These are phyloP conservation scores for Rhinogobius similis DNA, from an alignment of 2,113 vertebrate species.

Conservation along the genomic window DNA sequence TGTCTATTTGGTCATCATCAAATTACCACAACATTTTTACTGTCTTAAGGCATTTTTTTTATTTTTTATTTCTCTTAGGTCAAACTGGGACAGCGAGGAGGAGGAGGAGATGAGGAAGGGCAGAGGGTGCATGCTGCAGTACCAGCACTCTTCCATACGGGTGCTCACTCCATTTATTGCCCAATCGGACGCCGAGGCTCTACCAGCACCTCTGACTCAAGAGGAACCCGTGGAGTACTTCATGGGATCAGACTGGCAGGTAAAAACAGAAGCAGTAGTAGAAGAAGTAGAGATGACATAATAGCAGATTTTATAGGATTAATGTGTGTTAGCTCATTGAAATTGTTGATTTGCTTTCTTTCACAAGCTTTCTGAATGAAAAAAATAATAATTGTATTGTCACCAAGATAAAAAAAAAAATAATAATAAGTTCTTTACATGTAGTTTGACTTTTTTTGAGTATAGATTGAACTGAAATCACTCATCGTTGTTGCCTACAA, in stretches of 20 bases:
- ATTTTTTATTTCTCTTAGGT: constrained; percentile 64
- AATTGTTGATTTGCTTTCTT: too few relatives aligned
- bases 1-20: too few relatives aligned
- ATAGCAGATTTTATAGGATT: neutral
- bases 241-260: constrained; percentile 90
- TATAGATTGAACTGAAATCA: too few relatives aligned
- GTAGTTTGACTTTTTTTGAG: too few relatives aligned
- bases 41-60: neutral
- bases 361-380: too few relatives aligned
- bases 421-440: too few relatives aligned
- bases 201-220: constrained; percentile 43
- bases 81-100: constrained; percentile 87
- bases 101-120: constrained; percentile 86
- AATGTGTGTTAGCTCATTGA: too few relatives aligned
- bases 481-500: too few relatives aligned
- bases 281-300: neutral
- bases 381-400: too few relatives aligned
- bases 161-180: constrained; percentile 89
- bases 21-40: neutral
- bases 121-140: constrained; percentile 89
- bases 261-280: constrained; percentile 27
- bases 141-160: constrained; percentile 86
- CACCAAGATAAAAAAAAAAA: too few relatives aligned
- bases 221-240: constrained; percentile 73
- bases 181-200: constrained; percentile 53